These are phyloP conservation scores for Pachyseris speciosa DNA, from an alignment of 64 coral and sea anemone genomes.

Conservation along the genomic window DNA sequence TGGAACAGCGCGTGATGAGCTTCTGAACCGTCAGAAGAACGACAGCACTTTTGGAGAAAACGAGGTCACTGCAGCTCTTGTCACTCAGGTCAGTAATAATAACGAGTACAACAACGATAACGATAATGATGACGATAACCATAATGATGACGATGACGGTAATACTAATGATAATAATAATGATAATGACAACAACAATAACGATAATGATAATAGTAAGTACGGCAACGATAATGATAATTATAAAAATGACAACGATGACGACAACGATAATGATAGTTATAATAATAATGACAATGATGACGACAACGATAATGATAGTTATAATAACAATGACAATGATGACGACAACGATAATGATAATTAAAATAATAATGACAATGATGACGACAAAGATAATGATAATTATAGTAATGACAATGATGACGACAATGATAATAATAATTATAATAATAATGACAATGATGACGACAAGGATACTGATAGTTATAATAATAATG, in stretches of 20 bases:
- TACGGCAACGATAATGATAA: neutral
- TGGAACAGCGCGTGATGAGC: neutral
- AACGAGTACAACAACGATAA: neutral
- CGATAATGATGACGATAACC: no score
- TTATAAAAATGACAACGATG: neutral
- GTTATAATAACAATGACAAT: neutral
- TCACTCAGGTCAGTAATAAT: neutral
- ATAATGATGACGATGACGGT: neutral
- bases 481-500: neutral
- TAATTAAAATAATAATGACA: neutral
- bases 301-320: neutral
- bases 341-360: neutral
- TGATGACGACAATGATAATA: neutral
- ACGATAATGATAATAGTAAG: neutral
- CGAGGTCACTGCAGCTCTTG: slow-evolving; percentile 28
- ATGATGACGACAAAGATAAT: neutral
- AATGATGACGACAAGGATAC: neutral
- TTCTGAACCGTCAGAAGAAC: neutral
- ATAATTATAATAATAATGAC: neutral
- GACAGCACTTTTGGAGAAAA: slow-evolving; percentile 36
- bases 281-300: neutral
- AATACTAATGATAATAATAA: neutral
- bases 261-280: neutral
- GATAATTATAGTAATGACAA: neutral
- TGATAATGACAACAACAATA: neutral